Conservation (phyloP, 2,797 vertebrate genomes). For the Echeneis naucrates region DNA sequence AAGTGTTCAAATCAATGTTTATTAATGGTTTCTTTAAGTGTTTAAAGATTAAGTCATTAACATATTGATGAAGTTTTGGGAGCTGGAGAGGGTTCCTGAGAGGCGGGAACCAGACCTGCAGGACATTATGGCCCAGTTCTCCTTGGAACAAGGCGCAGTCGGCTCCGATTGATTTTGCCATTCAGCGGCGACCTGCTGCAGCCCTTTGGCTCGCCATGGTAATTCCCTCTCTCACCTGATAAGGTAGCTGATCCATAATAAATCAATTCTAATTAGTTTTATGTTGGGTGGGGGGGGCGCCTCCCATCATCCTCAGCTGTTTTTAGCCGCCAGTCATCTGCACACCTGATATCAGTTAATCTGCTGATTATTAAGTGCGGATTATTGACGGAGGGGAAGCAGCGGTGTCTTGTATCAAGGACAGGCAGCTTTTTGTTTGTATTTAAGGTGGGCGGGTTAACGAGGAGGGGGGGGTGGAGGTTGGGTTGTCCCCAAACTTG, state of each 20-base stretch:
- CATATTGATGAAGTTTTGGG: conserved; percentile 96
- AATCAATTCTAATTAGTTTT: conserved; percentile 98
- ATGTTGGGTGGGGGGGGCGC: conserved; percentile 40
- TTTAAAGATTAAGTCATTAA: conserved; percentile 98
- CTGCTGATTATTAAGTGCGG: conserved; percentile 71
- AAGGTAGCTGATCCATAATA: conserved; percentile 94
- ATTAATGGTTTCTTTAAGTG: conserved; percentile 93
- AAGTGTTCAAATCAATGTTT: conserved; percentile 92
- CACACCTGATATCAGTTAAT: conserved; percentile 78
- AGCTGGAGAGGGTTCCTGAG: conserved; percentile 82
- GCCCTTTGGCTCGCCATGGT: conserved; percentile 88
- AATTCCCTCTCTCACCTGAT: conserved; percentile 93
- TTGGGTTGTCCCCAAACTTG: conserved; percentile 44
- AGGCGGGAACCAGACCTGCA: not conserved
- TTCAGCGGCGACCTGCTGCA: conserved; percentile 88
- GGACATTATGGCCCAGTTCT: not conserved
- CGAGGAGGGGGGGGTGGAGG: not conserved
- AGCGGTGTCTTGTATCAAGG: conserved; percentile 58
- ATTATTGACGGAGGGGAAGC: conserved; percentile 60
- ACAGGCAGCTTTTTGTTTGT: conserved; percentile 41
- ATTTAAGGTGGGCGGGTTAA: conserved; percentile 14
- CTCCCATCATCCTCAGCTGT: conserved; percentile 39
- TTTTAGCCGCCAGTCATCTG: conserved; percentile 64
- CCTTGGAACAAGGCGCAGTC: conserved; percentile 70
- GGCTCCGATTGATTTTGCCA: conserved; percentile 92